Evolutionary conservation across 2,113 vertebrate species (phyloP).

Genomic region (Phainopepla nitens): DNA sequence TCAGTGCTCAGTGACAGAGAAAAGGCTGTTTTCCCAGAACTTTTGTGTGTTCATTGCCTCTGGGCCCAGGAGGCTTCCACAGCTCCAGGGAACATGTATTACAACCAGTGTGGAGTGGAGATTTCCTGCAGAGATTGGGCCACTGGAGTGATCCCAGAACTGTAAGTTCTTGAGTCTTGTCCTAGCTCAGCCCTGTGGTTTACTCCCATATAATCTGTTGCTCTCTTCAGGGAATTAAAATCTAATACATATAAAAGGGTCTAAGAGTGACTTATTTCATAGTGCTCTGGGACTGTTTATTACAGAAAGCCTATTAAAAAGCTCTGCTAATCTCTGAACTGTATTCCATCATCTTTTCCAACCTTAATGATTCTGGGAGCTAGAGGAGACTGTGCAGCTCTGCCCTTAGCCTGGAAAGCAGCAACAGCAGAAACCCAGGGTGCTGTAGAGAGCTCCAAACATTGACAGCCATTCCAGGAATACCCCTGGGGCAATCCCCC

Average conservation of each 20-base stretch:
- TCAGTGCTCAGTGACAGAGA: neutral
- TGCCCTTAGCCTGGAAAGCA: neutral
- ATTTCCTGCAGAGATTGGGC: neutral
- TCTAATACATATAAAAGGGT: neutral
- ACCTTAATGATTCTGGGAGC: neutral
- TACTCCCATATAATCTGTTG: neutral
- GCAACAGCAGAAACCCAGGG: neutral
- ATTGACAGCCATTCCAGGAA: neutral
- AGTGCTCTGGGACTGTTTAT: neutral
- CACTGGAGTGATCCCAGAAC: neutral
- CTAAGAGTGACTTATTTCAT: neutral
- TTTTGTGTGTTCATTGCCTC: neutral
- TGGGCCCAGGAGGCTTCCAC: neutral
- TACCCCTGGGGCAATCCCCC: neutral
- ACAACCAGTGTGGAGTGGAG: neutral
- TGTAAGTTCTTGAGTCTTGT: neutral
- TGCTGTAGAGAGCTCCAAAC: neutral
- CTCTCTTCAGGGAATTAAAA: constrained; percentile 5
- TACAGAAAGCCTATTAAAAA: constrained; percentile 7
- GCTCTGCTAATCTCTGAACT: neutral
- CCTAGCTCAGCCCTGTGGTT: neutral
- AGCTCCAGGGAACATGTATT: neutral
- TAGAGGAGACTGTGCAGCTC: neutral
- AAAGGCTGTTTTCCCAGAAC: neutral
- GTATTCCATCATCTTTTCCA: neutral